phyloP scores from a whole-genome alignment of 2,888 invertebrate genomes.

The Diarsia brunnea region DNA sequence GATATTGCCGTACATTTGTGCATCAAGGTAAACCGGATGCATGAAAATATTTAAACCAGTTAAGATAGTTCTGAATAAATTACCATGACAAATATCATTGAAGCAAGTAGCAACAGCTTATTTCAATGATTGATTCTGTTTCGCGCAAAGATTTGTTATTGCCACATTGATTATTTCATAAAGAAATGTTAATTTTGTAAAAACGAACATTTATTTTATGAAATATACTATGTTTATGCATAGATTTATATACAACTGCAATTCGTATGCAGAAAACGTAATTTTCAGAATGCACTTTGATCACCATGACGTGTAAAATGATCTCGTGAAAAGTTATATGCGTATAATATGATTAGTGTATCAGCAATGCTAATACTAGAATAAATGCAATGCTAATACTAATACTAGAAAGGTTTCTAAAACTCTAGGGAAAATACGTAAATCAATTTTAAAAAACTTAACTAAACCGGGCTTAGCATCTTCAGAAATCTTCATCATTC shows the following conservation, averaged over 20 bases:
- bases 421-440: background rate
- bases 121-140: conserved; percentile 15
- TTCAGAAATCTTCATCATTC: too few relatives aligned
- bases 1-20: conserved; percentile 37
- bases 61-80: conserved; percentile 17
- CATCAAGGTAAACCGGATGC: conserved; percentile 60
- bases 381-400: too few relatives aligned
- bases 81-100: conserved; percentile 9
- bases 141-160: conserved; percentile 10
- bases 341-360: background rate
- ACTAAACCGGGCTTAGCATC: too few relatives aligned
- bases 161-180: conserved; percentile 4
- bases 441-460: too few relatives aligned
- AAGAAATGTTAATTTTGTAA: background rate
- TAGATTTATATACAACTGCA: conserved; percentile 1
- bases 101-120: background rate
- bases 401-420: background rate
- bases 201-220: conserved; percentile 11
- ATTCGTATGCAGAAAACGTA: background rate
- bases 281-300: background rate
- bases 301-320: background rate
- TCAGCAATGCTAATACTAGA: background rate
- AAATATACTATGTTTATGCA: background rate
- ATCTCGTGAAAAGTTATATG: background rate
- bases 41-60: conserved; percentile 11